Conservation (phyloP, 1,140 invertebrate genomes). For the Tetranychus urticae region DNA sequence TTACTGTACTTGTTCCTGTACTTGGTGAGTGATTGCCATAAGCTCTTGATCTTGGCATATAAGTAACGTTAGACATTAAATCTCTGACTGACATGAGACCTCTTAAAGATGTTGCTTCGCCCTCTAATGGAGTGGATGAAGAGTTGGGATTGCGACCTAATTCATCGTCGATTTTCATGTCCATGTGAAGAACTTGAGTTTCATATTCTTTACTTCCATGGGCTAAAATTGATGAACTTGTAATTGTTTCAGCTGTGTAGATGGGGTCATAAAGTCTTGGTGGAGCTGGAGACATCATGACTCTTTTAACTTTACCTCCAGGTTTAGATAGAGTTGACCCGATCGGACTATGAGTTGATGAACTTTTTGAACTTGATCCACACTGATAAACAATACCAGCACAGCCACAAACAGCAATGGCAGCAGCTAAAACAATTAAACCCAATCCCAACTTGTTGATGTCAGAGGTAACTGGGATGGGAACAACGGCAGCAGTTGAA, state of each 20-base stretch:
- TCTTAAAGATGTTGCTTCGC: neutral
- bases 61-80: neutral
- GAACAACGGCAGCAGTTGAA: slow-evolving; percentile 1
- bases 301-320: neutral
- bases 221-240: neutral
- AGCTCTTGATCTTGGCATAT: neutral
- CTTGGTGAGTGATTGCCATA: neutral
- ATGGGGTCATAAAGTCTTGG: slow-evolving; percentile 42
- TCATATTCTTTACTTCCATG: slow-evolving; percentile 41
- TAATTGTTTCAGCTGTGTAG: slow-evolving; percentile 43
- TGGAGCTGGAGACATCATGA: slow-evolving; percentile 36
- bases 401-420: slow-evolving; percentile 58
- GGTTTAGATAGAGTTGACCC: neutral
- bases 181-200: slow-evolving; percentile 67
- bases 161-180: slow-evolving; percentile 27
- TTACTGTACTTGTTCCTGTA: neutral
- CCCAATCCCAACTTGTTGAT: slow-evolving; percentile 36
- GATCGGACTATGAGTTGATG: neutral
- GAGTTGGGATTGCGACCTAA: neutral
- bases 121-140: neutral
- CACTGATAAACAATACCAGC: slow-evolving; percentile 73
- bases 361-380: slow-evolving; percentile 20
- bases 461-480: slow-evolving; percentile 6
- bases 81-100: neutral
- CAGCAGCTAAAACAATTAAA: slow-evolving; percentile 53